Evolutionary conservation across 2,888 invertebrate species (phyloP), one percentile per base, ranked within the genome.

Genomic region (Agrilus mali): DNA sequence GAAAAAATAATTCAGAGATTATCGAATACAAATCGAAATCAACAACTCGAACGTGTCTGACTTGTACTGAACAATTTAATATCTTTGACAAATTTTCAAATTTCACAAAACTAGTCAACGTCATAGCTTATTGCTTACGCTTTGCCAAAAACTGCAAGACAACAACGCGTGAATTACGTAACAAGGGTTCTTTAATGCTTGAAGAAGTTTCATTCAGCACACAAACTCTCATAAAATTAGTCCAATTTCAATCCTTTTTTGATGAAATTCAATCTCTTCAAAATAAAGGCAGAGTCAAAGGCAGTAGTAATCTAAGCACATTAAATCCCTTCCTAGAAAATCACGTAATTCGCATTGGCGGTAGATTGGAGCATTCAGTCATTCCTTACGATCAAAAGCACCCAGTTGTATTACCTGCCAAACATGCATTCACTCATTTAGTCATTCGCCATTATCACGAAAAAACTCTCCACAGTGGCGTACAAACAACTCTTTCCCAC

Each of bases 281-380:
- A 37, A 41, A 8, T 12, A 36, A 41, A 36, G 20, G 8, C 13
- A 20, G 27, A 13, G 16, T 20, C 12, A 36, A 17, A 7, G 35
- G 33, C n/a, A 39, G 14, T 8, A 48, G 48, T 32, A 41, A 41
- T 33, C 7, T 48, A 7, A 14, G 46, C 13, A 27, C 35, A 7
- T 36, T 55, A 4, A 51, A 48, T 36, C 51, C 51, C 7, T 53
- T 49, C 34, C 10, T 55, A 7, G 53, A 56, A 4, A n/a, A 38
- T 10, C 42, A 36, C 7, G 42, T 47, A 10, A 12, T 52, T 10
- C 40, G 47, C 33, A 43, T 48, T 35, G 46, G 49, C 13, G 47
- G 48, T 14, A 33, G 45, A 17, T 2, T 43, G 13, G 36, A 38
- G 27, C n/a, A 41, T 16, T n/a, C 43, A 10, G 31, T 43, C 15